These are phyloP conservation scores for Heterotis niloticus DNA, from an alignment of 2,113 vertebrate genomes.

Conservation along the genomic window DNA sequence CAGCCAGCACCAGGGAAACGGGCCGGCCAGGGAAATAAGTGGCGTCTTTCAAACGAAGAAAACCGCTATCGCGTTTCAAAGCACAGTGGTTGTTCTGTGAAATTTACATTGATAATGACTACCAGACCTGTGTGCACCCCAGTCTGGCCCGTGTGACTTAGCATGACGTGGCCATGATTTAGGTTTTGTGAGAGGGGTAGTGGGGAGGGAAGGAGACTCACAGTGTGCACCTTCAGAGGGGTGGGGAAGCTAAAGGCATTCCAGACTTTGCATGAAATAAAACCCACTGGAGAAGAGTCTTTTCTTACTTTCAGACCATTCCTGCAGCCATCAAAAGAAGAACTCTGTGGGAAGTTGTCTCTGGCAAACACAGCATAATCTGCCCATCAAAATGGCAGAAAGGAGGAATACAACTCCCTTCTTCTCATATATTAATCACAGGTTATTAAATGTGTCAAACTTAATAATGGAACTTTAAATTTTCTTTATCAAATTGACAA, in stretches of 20 bases:
- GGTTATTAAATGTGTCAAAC: no score
- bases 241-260: neutral
- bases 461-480: no score
- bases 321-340: neutral
- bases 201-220: neutral
- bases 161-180: neutral
- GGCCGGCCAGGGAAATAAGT: constrained; percentile 12
- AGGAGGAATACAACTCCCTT: neutral
- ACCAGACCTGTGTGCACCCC: constrained; percentile 18
- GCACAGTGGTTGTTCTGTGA: constrained; percentile 11
- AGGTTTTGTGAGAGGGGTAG: neutral
- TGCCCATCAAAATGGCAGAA: neutral
- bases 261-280: neutral
- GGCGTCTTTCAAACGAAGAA: constrained; percentile 19
- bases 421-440: no score
- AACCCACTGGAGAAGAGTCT: neutral
- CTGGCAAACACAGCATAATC: neutral
- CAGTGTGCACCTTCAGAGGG: neutral
- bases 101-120: constrained; percentile 27
- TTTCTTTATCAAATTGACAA: no score
- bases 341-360: neutral
- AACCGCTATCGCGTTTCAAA: constrained; percentile 24
- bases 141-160: neutral
- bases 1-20: neutral
- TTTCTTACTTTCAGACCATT: neutral